Conservation (phyloP, 2,113 vertebrate species). For the Solea senegalensis region DNA sequence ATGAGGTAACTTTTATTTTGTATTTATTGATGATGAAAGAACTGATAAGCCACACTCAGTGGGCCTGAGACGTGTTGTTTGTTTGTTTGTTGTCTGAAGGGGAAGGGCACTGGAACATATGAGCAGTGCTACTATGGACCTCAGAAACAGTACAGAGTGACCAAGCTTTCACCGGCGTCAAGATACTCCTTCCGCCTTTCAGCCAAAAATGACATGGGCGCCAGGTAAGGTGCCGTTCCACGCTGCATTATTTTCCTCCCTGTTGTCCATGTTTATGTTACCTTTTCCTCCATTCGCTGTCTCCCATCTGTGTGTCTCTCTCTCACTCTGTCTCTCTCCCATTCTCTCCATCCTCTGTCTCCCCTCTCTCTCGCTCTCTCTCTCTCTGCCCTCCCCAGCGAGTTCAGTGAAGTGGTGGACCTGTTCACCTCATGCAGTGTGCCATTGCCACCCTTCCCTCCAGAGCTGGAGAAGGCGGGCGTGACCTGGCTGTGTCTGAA, state of each 20-base stretch:
- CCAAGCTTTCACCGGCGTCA: conserved; percentile 93
- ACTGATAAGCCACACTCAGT: not conserved
- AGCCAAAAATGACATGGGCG: conserved; percentile 95
- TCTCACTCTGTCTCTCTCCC: conserved; percentile 44
- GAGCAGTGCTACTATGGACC: conserved; percentile 93
- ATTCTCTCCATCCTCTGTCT: conserved; percentile 9
- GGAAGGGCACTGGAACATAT: conserved; percentile 89
- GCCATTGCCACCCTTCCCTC: conserved; percentile 90
- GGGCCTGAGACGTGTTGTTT: not conserved
- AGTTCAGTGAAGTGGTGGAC: conserved; percentile 94
- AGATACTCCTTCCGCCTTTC: conserved; percentile 95
- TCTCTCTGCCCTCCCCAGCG: conserved; percentile 82
- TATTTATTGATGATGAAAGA: not conserved
- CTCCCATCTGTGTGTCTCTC: conserved; percentile 52
- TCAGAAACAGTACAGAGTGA: conserved; percentile 95
- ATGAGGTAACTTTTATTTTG: conserved; percentile 84
- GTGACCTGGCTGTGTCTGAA: conserved; percentile 92
- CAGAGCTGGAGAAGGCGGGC: conserved; percentile 88
- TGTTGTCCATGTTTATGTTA: conserved; percentile 56
- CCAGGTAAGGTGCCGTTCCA: conserved; percentile 79
- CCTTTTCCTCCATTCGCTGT: conserved; percentile 48
- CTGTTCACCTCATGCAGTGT: conserved; percentile 98
- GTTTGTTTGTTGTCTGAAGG: conserved; percentile 75
- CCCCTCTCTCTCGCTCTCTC: conserved; percentile 38
- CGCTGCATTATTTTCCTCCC: conserved; percentile 9